Evolutionary conservation across 2,888 invertebrate species (phyloP), one percentile per base, ranked within the genome.

Genomic region (Dicyrtomina minuta): DNA sequence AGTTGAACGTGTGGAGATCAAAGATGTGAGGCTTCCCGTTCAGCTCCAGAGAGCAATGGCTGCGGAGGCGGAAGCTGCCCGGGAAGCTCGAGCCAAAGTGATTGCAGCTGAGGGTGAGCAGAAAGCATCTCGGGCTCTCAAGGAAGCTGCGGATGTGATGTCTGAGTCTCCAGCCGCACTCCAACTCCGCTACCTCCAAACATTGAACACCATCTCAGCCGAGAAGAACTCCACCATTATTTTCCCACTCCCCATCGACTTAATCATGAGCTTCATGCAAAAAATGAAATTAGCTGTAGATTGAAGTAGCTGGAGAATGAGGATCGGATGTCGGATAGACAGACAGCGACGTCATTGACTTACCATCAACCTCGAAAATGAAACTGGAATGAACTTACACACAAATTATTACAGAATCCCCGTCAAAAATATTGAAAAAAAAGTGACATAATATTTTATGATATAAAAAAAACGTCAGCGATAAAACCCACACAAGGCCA

Each of bases 1-100:
- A 83, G 93, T 95, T 13, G 95, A 96, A 82, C 85, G 96, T 75
- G 96, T 96, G 24, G 96, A 96, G 87, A 94, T 96, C 93, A 91
- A 91, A 82, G 91, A 91, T 80, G 90, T 91, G 12, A 87, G 90
- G 72, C 83, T 91, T 74, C 91, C 91, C 1, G 86, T 88, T 43
- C 89, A 90, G 76, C 83, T 91, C 72, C 91, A 91, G 80, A 84
- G 91, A 72, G 91, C 90, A 1, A 91, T 91, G 91, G 91, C 91
- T 5, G 90, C 90, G 17, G 91, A 91, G 82, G 91, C 91, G n/a
- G 91, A 91, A 82, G 91, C 91, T 3, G 86, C 90, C 0, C 84
- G 91, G 33, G 90, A 91, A 81, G 90, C 90, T 17, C 82, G 89
- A 64, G 89, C 90, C 53, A 90, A 91, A 84, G 89, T 90, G 55